Conservation (phyloP, 2,797 vertebrate genomes). For the Coendou prehensilis region DNA sequence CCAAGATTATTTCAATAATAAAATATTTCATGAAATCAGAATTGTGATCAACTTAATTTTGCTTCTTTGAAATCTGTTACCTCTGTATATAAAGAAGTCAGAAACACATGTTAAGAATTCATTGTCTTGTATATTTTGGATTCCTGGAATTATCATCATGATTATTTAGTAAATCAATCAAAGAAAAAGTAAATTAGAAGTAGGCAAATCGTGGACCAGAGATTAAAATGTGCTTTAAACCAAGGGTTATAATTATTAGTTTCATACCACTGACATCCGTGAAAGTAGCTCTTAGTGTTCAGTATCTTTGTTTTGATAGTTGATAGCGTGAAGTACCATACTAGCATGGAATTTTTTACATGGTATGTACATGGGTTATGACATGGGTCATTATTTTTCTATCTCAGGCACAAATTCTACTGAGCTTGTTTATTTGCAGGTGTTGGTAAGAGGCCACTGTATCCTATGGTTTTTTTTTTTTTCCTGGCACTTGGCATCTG, state of each 20-base stretch:
- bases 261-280: background rate
- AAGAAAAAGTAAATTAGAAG: background rate
- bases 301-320: background rate
- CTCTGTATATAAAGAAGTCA: background rate
- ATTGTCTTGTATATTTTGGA: background rate
- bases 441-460: background rate
- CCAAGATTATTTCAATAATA: background rate
- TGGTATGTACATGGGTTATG: background rate
- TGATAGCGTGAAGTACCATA: rapidly evolving
- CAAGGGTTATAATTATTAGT: background rate
- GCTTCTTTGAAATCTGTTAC: background rate
- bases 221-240: background rate
- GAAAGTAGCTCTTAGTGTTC: background rate
- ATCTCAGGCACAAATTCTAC: background rate
- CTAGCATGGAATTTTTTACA: background rate
- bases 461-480: background rate
- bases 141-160: background rate
- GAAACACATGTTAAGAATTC: background rate
- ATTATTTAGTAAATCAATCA: background rate
- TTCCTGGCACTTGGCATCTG: background rate
- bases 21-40: background rate
- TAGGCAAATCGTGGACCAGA: background rate
- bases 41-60: background rate
- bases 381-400: background rate
- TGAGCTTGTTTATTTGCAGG: background rate